phyloP scores from a whole-genome alignment of 2,797 vertebrate genomes.

The Agapornis canus region DNA sequence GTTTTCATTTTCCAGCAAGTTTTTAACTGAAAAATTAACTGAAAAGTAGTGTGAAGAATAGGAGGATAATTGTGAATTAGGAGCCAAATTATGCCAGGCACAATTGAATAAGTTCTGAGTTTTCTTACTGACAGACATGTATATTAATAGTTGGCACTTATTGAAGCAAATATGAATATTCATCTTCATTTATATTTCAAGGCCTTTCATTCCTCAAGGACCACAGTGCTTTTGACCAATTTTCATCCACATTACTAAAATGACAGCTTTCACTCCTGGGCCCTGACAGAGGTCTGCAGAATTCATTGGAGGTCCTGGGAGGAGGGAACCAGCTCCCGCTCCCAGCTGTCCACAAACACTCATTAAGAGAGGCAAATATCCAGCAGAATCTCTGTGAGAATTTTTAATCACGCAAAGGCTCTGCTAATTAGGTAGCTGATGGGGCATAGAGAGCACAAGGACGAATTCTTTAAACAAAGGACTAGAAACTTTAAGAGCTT shows the following conservation, averaged over 20 bases:
- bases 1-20: not conserved
- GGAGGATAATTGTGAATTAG: conserved; percentile 91
- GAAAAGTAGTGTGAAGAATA: conserved; percentile 74
- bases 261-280: conserved; percentile 99
- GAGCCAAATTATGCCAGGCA: conserved; percentile 87
- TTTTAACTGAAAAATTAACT: conserved; percentile 31
- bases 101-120: conserved; percentile 81
- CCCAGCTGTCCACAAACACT: conserved; percentile 99
- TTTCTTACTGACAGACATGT: conserved; percentile 94
- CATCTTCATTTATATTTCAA: conserved; percentile 99
- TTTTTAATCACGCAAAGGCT: conserved; percentile 98
- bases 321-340: conserved; percentile 86
- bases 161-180: conserved; percentile 99
- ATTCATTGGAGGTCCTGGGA: conserved; percentile 91
- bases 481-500: conserved; percentile 99
- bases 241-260: conserved; percentile 93
- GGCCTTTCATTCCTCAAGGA: conserved; percentile 92
- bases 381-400: conserved; percentile 99
- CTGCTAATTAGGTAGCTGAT: conserved; percentile 99
- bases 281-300: conserved; percentile 97
- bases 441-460: conserved; percentile 99
- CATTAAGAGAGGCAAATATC: conserved; percentile 99
- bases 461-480: conserved; percentile 99
- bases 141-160: conserved; percentile 99
- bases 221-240: conserved; percentile 90